These are phyloP conservation scores for Napeogenes inachia DNA, from an alignment of 2,888 invertebrate genomes.

Conservation along the genomic window DNA sequence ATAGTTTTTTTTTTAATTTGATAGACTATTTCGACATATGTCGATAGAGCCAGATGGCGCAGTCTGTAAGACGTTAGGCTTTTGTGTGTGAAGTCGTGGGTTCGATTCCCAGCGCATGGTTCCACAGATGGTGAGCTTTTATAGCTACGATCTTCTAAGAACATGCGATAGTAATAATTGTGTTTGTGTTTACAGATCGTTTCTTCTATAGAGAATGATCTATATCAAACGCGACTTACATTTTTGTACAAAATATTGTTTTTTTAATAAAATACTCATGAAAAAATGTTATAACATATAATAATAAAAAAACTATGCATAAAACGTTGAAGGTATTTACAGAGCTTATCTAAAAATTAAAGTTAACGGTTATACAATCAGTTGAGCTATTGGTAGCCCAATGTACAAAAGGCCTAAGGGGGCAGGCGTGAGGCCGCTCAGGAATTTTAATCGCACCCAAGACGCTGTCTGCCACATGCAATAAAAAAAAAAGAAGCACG, in stretches of 20 bases:
- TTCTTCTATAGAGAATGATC: constrained; percentile 41
- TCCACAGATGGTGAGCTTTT: constrained; percentile 60
- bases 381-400: constrained; percentile 15
- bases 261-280: not conserved
- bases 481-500: constrained; percentile 38
- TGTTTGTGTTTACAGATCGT: constrained; percentile 37
- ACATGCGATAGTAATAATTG: constrained; percentile 58
- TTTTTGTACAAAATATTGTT: constrained; percentile 19
- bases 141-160: constrained; percentile 64
- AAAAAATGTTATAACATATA: not conserved
- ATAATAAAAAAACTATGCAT: not conserved
- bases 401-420: constrained; percentile 40
- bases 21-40: constrained; percentile 29
- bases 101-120: constrained; percentile 59
- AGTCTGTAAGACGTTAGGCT: constrained; percentile 14
- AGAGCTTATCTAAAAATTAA: not conserved
- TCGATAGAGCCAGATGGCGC: constrained; percentile 30
- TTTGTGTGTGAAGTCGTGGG: constrained; percentile 34
- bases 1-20: constrained; percentile 9
- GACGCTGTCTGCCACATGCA: constrained; percentile 46
- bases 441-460: constrained; percentile 76
- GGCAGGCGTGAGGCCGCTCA: constrained; percentile 70
- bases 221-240: constrained; percentile 28
- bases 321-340: too few species aligned
- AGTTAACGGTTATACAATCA: not conserved